Evolutionary conservation across 2,113 vertebrate species (phyloP).

Genomic region (cattle (Bos taurus)): ARS-UCD2.0 NC_037335.1:22523501-22524000

Average conservation of each 20-base stretch:
- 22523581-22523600: slow-evolving; percentile 17
- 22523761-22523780: neutral
- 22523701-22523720: neutral
- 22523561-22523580: neutral
- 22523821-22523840: neutral
- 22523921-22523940: neutral
- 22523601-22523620: neutral
- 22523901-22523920: neutral
- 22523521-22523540: neutral
- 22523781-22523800: neutral
- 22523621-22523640: slow-evolving; percentile 29
- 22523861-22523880: neutral
- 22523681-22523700: neutral
- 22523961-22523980: neutral
- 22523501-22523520: neutral
- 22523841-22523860: neutral
- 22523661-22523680: neutral
- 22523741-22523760: neutral
- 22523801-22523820: neutral
- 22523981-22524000: neutral
- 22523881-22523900: neutral
- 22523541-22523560: neutral
- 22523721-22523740: neutral
- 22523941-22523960: neutral
- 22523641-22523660: neutral